Evolutionary conservation across 2,888 invertebrate species (phyloP), one percentile per base, ranked within the genome.

Genomic region (Morpho helenor): DNA sequence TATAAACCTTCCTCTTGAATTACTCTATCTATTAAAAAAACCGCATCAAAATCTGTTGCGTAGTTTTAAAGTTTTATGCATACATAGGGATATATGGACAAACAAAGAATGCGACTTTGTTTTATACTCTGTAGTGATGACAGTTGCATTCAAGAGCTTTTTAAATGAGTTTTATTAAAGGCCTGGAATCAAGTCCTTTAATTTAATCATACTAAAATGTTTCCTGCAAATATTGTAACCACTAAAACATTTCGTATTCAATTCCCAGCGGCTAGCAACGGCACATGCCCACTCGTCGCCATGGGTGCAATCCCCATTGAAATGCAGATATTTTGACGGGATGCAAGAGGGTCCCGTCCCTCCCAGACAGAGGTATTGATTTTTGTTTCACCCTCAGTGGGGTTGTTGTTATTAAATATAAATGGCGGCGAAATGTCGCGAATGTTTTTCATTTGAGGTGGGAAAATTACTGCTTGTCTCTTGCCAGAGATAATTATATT

Each of bases 281-380:
- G 31, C 31, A 31, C 47, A 22, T 47, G 16, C 16, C 23, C 40
- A 41, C 22, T 23, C 45, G 44, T 53, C 49, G 23, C 46, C 49
- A 56, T 50, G 60, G 58, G 58, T 62, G 64, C 60, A 58, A 55
- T 60, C 56, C 60, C 62, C 56, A 62, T 69, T 76, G 71, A 73
- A 77, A 82, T 80, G 80, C 78, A 81, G 78, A 79, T 79, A 74
- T 76, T 76, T 73, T 70, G 77, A 75, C 71, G 70, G 62, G 68
- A 65, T 69, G 71, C 68, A 68, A 61, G 63, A 65, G 70, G 75
- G 75, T 56, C 52, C 71, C 66, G 72, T 74, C 84, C 84, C 85
- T 84, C 80, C 80, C 84, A 87, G 86, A 87, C 86, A 72, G 71
- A 61, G 48, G 72, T 85, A 87, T 87, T 76, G 86, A 87, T 86